These are phyloP conservation scores for Cottoperca gobio DNA, from an alignment of 2,797 vertebrate species.

Conservation along the genomic window DNA sequence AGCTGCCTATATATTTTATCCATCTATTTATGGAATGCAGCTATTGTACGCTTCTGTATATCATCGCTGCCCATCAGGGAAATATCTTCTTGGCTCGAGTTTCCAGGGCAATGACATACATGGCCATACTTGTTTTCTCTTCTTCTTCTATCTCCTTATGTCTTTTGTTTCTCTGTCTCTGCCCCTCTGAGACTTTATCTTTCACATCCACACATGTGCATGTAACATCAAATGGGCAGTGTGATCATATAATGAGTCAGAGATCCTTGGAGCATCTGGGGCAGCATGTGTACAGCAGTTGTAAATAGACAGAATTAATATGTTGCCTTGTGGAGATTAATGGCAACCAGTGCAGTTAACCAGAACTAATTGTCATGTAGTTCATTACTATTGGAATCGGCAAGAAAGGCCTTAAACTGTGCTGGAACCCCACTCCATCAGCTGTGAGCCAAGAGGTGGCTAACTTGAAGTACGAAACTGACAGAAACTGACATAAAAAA, in stretches of 20 bases:
- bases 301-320: constrained; percentile 62
- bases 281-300: constrained; percentile 42
- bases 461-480: constrained; percentile 26
- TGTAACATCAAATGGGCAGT: constrained; percentile 23
- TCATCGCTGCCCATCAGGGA: background rate
- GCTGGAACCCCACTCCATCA: constrained; percentile 39
- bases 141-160: background rate
- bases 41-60: background rate
- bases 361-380: constrained; percentile 64
- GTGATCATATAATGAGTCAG: constrained; percentile 39
- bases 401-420: constrained; percentile 45
- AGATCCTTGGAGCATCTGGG: constrained; percentile 33
- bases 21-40: background rate
- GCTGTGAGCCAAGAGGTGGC: constrained; percentile 39
- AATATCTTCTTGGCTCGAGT: background rate
- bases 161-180: background rate
- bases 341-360: constrained; percentile 69
- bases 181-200: background rate
- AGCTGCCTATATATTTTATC: background rate
- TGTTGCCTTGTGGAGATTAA: constrained; percentile 69
- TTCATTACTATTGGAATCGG: constrained; percentile 66
- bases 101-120: background rate
- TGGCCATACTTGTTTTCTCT: background rate
- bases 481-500: constrained; percentile 22
- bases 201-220: background rate